Base-by-base conservation (phyloP, 2,113 vertebrate genomes). In the Phycodurus eques region DNA sequence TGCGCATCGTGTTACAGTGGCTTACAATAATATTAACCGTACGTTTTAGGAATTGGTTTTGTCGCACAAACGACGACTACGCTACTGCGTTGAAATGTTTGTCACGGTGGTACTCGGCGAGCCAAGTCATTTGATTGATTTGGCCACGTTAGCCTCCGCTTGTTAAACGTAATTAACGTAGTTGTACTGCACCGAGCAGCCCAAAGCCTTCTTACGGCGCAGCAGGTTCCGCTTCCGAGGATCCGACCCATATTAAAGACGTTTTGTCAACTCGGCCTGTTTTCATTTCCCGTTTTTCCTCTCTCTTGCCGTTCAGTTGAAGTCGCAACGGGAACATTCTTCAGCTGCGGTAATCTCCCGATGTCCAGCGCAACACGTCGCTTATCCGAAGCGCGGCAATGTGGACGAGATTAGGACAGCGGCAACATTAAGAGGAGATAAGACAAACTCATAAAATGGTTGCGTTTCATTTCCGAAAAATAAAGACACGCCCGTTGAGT, bases 381-480 rank as follows among this genome's bases (percentile, higher is more conserved):
- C 79, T 89, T 86, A 82, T 88, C 82, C 80, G 62, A 73, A 80
- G 80, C 78, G 62, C 70, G 81, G 69, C 14, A 27, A 74, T 46
- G 67, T 43, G 51, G 17, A 27, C n/a, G 67, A 82, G 82, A 85
- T 89, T 85, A 78, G 47, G 72, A 77, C 33, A 67, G 71, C 71
- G 42, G 74, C 68, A 77, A 73, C 87, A 85, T 82, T 73, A 83
- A 22, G 62, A 63, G 17, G 46, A 85, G 92, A 93, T 93, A 91
- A 92, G 87, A 70, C 57, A 76, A 84, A 84, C 84, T 90, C 88
- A 92, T 88, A 88, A 91, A 83, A 85, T 33, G 79, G 75, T 80
- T 77, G 71, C 62, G 68, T 90, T 92, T 93, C 85, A 92, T 93
- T 92, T 92, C 89, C 89, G 88, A 88, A 90, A 89, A 91, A 80